phyloP scores from a whole-genome alignment of 2,888 invertebrate species.

The Plutella xylostella region DNA sequence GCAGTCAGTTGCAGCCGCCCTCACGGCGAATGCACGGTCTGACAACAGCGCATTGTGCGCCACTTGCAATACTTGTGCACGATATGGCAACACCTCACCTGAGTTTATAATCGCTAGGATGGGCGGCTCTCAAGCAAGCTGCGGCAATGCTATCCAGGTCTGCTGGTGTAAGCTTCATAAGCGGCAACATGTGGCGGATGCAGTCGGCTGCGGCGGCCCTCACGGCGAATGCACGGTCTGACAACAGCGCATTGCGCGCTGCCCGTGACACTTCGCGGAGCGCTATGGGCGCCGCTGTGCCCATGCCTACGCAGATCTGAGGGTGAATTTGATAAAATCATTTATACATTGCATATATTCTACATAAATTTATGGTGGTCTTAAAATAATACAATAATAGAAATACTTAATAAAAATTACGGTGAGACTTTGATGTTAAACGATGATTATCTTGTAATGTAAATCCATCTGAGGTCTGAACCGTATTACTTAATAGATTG shows the following conservation, averaged over 20 bases:
- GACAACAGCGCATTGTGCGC: conserved; percentile 84
- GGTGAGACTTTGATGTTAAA: too few relatives aligned
- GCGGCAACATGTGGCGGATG: conserved; percentile 88
- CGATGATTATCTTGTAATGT: too few relatives aligned
- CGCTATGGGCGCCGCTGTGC: conserved; percentile 82
- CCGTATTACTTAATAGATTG: too few relatives aligned
- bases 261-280: conserved; percentile 93
- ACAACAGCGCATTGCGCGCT: conserved; percentile 81
- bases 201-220: conserved; percentile 94
- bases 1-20: conserved; percentile 94
- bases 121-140: conserved; percentile 85
- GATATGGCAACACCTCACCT: conserved; percentile 31
- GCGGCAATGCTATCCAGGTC: conserved; percentile 94
- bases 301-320: conserved; percentile 92
- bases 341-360: too few relatives aligned
- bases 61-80: too few relatives aligned
- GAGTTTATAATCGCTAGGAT: conserved; percentile 47
- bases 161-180: conserved; percentile 86
- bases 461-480: too few relatives aligned
- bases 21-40: conserved; percentile 92
- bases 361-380: too few relatives aligned
- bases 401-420: too few relatives aligned
- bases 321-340: too few relatives aligned
- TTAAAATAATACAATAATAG: too few relatives aligned
- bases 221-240: conserved; percentile 93